phyloP scores from a whole-genome alignment of 2,797 vertebrate species.

The Sardinella longiceps region DNA sequence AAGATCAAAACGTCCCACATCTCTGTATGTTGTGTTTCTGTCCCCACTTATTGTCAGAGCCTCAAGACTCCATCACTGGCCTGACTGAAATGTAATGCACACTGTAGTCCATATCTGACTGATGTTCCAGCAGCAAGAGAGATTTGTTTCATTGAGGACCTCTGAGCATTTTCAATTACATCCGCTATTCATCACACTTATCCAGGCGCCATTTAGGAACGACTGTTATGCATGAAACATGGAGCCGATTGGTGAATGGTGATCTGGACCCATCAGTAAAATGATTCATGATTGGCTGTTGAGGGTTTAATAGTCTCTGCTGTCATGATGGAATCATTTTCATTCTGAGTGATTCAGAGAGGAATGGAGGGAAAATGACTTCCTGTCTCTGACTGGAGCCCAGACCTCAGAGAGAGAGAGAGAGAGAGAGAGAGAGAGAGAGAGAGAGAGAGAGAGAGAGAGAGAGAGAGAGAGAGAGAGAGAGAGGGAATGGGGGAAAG shows the following conservation, averaged over 20 bases:
- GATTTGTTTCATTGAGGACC: constrained; percentile 10
- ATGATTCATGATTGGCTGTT: not conserved
- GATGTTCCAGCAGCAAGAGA: not conserved
- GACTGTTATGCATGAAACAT: constrained; percentile 12
- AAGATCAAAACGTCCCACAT: too few relatives aligned
- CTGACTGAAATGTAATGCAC: not conserved
- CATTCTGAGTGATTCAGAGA: constrained; percentile 3
- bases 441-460: too few relatives aligned
- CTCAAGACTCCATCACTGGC: too few relatives aligned
- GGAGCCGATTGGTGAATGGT: not conserved
- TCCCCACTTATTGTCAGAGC: too few relatives aligned
- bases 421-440: not conserved
- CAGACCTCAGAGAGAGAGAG: not conserved
- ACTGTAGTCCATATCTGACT: not conserved
- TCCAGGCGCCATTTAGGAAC: not conserved
- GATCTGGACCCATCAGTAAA: constrained; percentile 3
- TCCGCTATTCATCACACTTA: not conserved
- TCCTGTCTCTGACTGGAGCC: not conserved
- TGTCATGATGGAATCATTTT: not conserved
- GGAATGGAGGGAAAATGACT: not conserved
- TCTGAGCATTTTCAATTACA: constrained; percentile 10
- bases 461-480: not conserved
- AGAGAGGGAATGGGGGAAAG: too few relatives aligned
- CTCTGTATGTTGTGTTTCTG: too few relatives aligned
- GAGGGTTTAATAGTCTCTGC: not conserved